Evolutionary conservation across 2,113 vertebrate genomes (phyloP), one percentile per base, ranked within the genome.

Genomic region (Erythrolamprus reginae): DNA sequence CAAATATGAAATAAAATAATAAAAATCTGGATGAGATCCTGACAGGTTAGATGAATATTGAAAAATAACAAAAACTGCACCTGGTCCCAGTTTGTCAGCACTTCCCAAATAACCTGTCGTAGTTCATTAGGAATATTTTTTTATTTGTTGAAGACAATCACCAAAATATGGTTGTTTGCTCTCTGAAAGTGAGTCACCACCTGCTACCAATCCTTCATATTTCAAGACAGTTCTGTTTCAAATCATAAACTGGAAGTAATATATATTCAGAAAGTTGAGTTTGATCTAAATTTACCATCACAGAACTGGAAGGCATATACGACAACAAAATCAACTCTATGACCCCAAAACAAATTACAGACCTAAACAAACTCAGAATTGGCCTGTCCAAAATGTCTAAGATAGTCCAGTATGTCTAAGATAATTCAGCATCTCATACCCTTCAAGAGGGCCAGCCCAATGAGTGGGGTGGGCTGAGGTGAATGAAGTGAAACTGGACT

Each of bases 121-220:
- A 38, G 33, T 91, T 96, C 96, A 94, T 95, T 95, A 94, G 47
- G 93, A 82, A 2, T 92, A 0, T 42, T 92, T 95, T 95, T 94
- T 55, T 86, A 91, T 95, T 96, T 96, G 92, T 93, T 96, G 96
- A 92, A 90, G 87, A 92, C 5, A 94, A 92, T 84, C 89, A 96
- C 88, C 92, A 89, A 94, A 91, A 91, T 88, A 92, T 0, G 28
- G 95, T 96, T 95, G 95, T 45, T 58, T 90, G 91, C 93, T 92
- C 95, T 94, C 61, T 0, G 87, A 5, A 90, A 93, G 92, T 91
- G 92, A 96, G 92, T 92, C 92, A 89, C 92, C 38, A n/a, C 90
- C 94, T 55, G 82, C 92, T 51, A 89, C 90, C 90, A 92, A 91
- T 95, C 85, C 94, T 95, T 95, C 89, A 93, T 90, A 51, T 7